Percentiles rank a stretch among this genome's conserved stretches.
Conservation (phyloP, 2,888 invertebrate species). For the Cataglyphis albicans region DNA sequence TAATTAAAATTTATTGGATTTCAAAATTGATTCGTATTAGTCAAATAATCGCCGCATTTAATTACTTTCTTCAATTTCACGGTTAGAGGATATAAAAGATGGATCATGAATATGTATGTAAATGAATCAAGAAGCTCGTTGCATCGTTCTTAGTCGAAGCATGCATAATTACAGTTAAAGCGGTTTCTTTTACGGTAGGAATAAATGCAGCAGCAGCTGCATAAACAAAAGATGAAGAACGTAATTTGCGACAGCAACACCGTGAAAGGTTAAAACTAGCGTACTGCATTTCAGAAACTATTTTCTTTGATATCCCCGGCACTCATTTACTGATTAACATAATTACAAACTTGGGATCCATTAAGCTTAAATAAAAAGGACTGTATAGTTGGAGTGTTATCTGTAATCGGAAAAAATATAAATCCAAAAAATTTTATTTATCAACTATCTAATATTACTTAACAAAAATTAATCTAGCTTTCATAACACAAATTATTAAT, state of each 20-base stretch:
- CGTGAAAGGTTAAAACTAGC: background rate
- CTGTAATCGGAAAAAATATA: background rate
- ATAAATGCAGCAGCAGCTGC: background rate
- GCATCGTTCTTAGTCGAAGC: background rate
- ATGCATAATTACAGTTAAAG: conserved; percentile 3
- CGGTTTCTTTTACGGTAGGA: conserved; percentile 13
- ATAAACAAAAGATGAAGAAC: conserved; percentile 6
- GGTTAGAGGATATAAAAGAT: background rate
- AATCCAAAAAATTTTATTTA: background rate
- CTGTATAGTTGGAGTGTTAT: background rate
- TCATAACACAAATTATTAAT: background rate
- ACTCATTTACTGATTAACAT: conserved; percentile 7
- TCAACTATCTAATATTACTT: background rate
- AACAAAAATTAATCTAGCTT: background rate
- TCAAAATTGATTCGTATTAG: background rate
- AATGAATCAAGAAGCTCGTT: background rate
- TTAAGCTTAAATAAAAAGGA: background rate
- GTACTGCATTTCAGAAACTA: background rate
- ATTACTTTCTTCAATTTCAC: background rate
- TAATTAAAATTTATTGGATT: background rate
- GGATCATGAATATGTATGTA: background rate
- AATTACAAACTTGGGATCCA: background rate
- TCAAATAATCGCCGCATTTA: background rate
- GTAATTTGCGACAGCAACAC: background rate
- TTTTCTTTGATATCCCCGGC: background rate